Conservation (phyloP, 1,140 invertebrate species). For the Samia ricini region DNA sequence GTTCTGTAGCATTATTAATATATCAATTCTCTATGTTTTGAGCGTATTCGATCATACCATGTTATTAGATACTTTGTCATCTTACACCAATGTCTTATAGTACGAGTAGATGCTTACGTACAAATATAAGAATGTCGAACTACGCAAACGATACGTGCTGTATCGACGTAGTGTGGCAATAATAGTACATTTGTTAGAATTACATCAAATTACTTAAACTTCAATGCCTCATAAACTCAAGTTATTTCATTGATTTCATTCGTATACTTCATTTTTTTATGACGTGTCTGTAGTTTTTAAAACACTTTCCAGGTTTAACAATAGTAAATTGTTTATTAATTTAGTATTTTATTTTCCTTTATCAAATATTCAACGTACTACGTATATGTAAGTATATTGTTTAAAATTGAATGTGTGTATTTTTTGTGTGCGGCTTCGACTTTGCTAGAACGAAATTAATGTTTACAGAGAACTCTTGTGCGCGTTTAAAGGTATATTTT, state of each 20-base stretch:
- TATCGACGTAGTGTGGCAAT: slow-evolving; percentile 14
- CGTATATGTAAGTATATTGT: too few species aligned
- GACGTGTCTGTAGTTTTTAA: too few species aligned
- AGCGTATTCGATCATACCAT: neutral
- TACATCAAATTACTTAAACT: slow-evolving; percentile 30
- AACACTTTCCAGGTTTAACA: too few species aligned
- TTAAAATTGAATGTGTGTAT: too few species aligned
- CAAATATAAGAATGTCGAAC: slow-evolving; percentile 4
- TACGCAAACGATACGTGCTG: slow-evolving; percentile 12
- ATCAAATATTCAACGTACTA: too few species aligned
- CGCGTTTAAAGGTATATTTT: too few species aligned
- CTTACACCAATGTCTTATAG: neutral
- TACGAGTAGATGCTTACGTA: slow-evolving; percentile 4
- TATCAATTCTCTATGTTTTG: neutral
- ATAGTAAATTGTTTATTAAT: too few species aligned
- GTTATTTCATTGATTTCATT: slow-evolving; percentile 26
- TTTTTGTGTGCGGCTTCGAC: too few species aligned
- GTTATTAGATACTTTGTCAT: slow-evolving; percentile 1
- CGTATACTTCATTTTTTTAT: neutral
- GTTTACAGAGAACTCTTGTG: too few species aligned
- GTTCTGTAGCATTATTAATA: neutral
- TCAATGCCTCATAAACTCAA: slow-evolving; percentile 37
- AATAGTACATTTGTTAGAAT: slow-evolving; percentile 1
- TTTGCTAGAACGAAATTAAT: too few species aligned
- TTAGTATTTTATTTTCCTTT: too few species aligned